Evolutionary conservation across 2,113 vertebrate species (phyloP).

Genomic region (Sialia sialis): DNA sequence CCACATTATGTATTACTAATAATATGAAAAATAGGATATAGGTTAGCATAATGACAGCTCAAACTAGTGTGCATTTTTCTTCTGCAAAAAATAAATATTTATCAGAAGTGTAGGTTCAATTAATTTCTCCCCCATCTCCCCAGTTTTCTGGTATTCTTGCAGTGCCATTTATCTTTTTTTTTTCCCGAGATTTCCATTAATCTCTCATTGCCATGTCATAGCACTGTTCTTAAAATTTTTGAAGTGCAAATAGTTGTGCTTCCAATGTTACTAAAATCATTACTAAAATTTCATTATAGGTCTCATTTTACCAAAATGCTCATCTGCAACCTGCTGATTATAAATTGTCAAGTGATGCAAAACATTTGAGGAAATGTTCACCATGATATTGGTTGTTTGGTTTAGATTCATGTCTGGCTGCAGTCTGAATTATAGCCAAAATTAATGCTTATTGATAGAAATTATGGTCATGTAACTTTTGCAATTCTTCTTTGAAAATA

Average conservation of each 20-base stretch:
- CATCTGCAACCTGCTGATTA: background rate
- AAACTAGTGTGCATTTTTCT: constrained; percentile 81
- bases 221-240: constrained; percentile 65
- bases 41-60: constrained; percentile 81
- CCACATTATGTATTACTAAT: constrained; percentile 85
- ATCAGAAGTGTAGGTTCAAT: constrained; percentile 79
- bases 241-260: constrained; percentile 45
- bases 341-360: background rate
- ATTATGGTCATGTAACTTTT: constrained; percentile 1
- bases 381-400: background rate
- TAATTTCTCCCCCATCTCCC: constrained; percentile 67
- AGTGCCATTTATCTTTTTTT: constrained; percentile 74
- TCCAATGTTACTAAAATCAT: constrained; percentile 59
- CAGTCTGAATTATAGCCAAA: background rate
- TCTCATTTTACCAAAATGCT: background rate
- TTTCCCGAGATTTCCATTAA: constrained; percentile 71
- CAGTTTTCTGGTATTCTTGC: constrained; percentile 67
- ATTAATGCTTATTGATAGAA: background rate
- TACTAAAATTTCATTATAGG: constrained; percentile 23
- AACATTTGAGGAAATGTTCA: background rate
- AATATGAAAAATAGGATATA: constrained; percentile 83
- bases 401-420: background rate
- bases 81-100: constrained; percentile 82
- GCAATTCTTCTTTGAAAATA: constrained; percentile 27
- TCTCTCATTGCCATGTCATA: constrained; percentile 64